Base-by-base conservation (phyloP, 2,113 vertebrate species). In the Leucopternis melanops region DNA sequence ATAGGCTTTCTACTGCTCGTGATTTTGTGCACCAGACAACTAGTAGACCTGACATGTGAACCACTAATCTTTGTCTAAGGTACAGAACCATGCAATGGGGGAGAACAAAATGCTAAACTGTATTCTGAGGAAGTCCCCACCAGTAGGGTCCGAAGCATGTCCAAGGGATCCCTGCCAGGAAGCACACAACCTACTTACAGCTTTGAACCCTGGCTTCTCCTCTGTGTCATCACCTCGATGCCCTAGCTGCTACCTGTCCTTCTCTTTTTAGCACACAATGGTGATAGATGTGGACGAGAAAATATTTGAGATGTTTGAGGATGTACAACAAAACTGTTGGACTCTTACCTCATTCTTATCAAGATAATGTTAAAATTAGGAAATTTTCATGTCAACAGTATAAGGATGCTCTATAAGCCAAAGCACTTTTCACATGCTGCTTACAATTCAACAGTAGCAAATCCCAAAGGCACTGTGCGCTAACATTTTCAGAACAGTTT, bases 91-190 rank as follows among this genome's bases (percentile, higher is more conserved):
- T 0, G 3, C 25, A 44, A 21, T 4, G 26, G 16, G 19, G 9
- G 57, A 88, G 42, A 50, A 92, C 21, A 81, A 71, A 90, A 75
- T 3, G 12, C 55, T 70, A 8, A 67, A 38, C 4, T 15, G 3
- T 17, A 42, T 34, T 83, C 32, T 34, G 54, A 77, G 23, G 11
- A 81, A 36, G 50, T n/a, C 13, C 8, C 10, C 40, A 54, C 17
- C 32, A 72, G 6, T 0, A 38, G 29, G 32, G 8, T 23, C 18
- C 21, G 16, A 29, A 0, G 2, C 13, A 32, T 0, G 0, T 16
- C 11, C 58, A 80, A 40, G 11, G 8, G 15, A 77, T 42, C 42
- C 26, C 44, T 83, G 32, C 6, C 40, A 65, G 55, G 22, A 86
- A 32, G 11, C 22, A 70, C 17, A 14, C 4, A 61, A 12, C 20